A percentile compares a stretch with the other conserved stretches of the same genome.
phyloP scores from a whole-genome alignment of 2,888 invertebrate species.

The Deilephila porcellus region DNA sequence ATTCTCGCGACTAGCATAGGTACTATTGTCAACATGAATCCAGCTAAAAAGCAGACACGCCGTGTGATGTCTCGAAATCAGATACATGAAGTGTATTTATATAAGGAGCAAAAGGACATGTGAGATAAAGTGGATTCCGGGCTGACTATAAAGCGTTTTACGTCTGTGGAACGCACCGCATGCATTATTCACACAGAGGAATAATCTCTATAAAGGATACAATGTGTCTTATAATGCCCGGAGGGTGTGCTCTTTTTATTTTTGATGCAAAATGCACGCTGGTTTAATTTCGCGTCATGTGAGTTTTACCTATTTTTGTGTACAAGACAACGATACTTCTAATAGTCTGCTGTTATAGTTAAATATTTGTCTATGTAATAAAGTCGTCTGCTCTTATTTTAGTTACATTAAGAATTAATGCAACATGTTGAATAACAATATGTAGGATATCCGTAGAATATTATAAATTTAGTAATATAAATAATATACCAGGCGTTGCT shows the following conservation, averaged over 20 bases:
- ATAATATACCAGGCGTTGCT: too few relatives aligned
- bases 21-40: background rate
- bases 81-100: slow-evolving; percentile 32
- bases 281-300: slow-evolving; percentile 51
- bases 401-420: too few relatives aligned
- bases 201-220: slow-evolving; percentile 57
- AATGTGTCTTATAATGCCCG: slow-evolving; percentile 51
- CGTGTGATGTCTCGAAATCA: slow-evolving; percentile 21
- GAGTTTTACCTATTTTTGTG: slow-evolving; percentile 12
- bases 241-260: slow-evolving; percentile 55
- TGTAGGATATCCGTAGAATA: too few relatives aligned
- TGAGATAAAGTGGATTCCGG: slow-evolving; percentile 51
- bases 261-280: slow-evolving; percentile 61
- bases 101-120: slow-evolving; percentile 43
- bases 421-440: too few relatives aligned
- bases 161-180: slow-evolving; percentile 50
- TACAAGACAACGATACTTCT: background rate
- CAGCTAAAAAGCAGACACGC: background rate
- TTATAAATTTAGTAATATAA: too few relatives aligned
- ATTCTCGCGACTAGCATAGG: background rate
- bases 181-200: slow-evolving; percentile 60
- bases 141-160: slow-evolving; percentile 56
- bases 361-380: too few relatives aligned
- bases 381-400: too few relatives aligned
- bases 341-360: background rate